Base-by-base conservation (phyloP, 2,888 invertebrate species). In the Ophion ventricosus region DNA sequence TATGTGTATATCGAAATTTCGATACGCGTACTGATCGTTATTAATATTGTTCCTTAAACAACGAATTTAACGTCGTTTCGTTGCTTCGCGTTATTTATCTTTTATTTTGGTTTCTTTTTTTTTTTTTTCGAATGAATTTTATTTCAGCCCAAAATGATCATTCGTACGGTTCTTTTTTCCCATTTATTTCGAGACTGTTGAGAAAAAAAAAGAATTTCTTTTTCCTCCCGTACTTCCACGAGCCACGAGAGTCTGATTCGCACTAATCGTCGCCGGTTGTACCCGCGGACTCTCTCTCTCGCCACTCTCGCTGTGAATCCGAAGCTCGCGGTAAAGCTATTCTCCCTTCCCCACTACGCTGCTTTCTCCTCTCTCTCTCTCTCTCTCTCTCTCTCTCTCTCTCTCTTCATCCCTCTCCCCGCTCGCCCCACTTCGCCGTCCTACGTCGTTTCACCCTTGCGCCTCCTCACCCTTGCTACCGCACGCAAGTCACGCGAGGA, bases 231-330 rank as follows among this genome's bases (percentile, higher is more conserved):
- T 14, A 23, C 25, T 54, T 54, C 23, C 59, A 8, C 23, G 25
- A 72, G 64, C 66, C 14, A 80, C 82, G 82, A 82, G 23, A 35
- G 78, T 77, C 82, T 43, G 70, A 76, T 85, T 82, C 83, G 85
- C 78, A 87, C 88, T 88, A 87, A 87, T 76, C 82, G 78, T 49
- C 69, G 29, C 72, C 72, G 35, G 63, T 83, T 11, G 66, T 43
- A 43, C 75, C 72, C 69, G 64, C 26, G 72, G 66, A 56, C 56
- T 80, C 72, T 76, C 72, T 43, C 43, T 57, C 61, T 76, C 67
- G 79, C 81, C 78, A 78, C 78, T 74, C 82, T 80, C 54, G 54
- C 70, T 61, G 70, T 77, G 84, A 84, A 72, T 61, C 72, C 69
- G 57, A 80, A 80, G 77, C 74, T 80, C 67, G 63, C 73, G 56